phyloP scores from a whole-genome alignment of 2,888 invertebrate genomes.

The Dasypogon diadema region DNA sequence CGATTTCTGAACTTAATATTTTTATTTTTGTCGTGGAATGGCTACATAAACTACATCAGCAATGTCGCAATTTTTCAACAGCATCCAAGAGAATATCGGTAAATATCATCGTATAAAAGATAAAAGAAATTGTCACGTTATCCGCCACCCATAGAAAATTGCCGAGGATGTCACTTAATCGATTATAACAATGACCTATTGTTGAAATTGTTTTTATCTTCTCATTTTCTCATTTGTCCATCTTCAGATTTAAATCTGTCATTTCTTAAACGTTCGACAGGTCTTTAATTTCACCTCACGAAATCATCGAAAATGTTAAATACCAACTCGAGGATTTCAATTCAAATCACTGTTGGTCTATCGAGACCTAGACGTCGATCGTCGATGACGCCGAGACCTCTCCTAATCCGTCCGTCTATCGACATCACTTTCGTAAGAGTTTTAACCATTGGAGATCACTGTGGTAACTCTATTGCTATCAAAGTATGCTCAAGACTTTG shows the following conservation, averaged over 20 bases:
- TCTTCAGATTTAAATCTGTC: constrained; percentile 47
- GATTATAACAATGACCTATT: constrained; percentile 11
- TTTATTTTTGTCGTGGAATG: too few relatives aligned
- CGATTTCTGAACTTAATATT: too few relatives aligned
- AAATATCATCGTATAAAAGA: constrained; percentile 38
- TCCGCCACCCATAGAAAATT: constrained; percentile 11
- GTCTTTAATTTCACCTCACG: constrained; percentile 49
- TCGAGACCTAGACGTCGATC: neutral
- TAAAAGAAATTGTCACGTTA: constrained; percentile 24
- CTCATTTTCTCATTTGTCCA: constrained; percentile 25
- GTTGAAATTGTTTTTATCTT: neutral
- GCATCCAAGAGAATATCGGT: constrained; percentile 2
- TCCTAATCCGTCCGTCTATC: constrained; percentile 48
- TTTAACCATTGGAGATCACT: constrained; percentile 48
- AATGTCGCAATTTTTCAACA: too few relatives aligned
- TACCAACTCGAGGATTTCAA: constrained; percentile 43
- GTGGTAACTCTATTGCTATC: constrained; percentile 12
- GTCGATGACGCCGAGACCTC: constrained; percentile 42
- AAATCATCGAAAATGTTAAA: constrained; percentile 46
- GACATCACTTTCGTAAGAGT: constrained; percentile 43
- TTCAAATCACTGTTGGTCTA: constrained; percentile 38
- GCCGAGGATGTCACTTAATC: neutral
- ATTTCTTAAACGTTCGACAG: constrained; percentile 46
- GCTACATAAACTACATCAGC: too few relatives aligned
- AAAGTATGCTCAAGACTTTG: constrained; percentile 45